Conservation (phyloP, 2,888 invertebrate species). For the Zonitis immaculata region DNA sequence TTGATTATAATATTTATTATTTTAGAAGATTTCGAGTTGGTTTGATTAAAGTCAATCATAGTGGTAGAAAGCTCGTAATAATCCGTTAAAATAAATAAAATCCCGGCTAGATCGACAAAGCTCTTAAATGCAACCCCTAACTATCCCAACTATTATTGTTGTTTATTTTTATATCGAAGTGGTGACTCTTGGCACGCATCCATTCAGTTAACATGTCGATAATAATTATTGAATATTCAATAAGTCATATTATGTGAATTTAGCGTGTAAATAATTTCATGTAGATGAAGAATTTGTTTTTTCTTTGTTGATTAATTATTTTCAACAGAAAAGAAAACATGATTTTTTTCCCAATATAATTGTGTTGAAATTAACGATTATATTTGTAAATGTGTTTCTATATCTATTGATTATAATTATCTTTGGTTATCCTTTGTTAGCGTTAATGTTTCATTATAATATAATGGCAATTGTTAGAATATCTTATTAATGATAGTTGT, state of each 20-base stretch:
- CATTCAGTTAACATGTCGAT: not conserved
- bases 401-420: not conserved
- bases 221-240: constrained; percentile 7
- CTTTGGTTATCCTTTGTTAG: not conserved
- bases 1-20: too few species aligned
- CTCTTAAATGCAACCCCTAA: not conserved
- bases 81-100: constrained; percentile 17
- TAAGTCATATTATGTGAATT: not conserved
- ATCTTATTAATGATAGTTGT: not conserved
- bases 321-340: too few species aligned
- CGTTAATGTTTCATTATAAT: not conserved
- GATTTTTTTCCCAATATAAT: not conserved
- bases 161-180: not conserved
- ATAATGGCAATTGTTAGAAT: not conserved
- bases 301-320: too few species aligned
- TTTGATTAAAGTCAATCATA: too few species aligned
- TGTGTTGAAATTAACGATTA: not conserved
- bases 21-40: too few species aligned
- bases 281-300: not conserved
- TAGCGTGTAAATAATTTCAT: not conserved
- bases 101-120: not conserved
- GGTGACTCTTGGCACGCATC: not conserved
- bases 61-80: constrained; percentile 16
- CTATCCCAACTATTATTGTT: constrained; percentile 6
- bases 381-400: not conserved